Conservation (phyloP, 2,113 vertebrate species). For the Aegypius monachus region DNA sequence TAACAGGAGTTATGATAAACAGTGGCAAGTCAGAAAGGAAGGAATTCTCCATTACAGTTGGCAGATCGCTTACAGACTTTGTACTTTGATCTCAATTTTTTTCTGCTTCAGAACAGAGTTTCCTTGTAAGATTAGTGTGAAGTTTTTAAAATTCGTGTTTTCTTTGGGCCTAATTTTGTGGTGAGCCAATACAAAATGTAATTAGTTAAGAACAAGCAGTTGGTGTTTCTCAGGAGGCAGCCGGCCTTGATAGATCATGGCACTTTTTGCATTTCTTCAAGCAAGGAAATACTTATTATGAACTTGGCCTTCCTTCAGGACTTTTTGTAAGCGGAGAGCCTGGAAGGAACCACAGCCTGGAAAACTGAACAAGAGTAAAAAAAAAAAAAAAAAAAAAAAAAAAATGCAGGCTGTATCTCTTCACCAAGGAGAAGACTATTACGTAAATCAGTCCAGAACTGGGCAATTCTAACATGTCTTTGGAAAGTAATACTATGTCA, state of each 20-base stretch:
- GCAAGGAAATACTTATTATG: constrained; percentile 4
- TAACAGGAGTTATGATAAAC: constrained; percentile 15
- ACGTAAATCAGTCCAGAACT: neutral
- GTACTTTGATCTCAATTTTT: constrained; percentile 1
- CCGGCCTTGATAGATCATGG: neutral
- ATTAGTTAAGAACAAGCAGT: constrained; percentile 10
- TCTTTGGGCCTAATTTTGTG: neutral
- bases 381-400: neutral
- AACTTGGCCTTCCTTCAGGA: constrained; percentile 23
- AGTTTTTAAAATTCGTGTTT: neutral
- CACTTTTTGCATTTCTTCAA: neutral
- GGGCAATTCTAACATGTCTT: neutral
- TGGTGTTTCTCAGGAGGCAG: constrained; percentile 18
- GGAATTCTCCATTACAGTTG: neutral
- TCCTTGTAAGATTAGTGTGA: neutral
- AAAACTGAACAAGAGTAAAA: neutral
- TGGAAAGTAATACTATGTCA: neutral
- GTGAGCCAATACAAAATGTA: neutral
- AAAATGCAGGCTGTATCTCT: neutral
- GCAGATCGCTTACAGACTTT: neutral
- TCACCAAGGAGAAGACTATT: neutral
- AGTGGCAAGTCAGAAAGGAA: constrained; percentile 1
- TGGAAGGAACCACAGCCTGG: neutral
- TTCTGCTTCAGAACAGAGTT: neutral
- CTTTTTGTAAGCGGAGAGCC: neutral